Base-by-base conservation (phyloP, 2,113 vertebrate genomes). In the Pandion haliaetus region DNA sequence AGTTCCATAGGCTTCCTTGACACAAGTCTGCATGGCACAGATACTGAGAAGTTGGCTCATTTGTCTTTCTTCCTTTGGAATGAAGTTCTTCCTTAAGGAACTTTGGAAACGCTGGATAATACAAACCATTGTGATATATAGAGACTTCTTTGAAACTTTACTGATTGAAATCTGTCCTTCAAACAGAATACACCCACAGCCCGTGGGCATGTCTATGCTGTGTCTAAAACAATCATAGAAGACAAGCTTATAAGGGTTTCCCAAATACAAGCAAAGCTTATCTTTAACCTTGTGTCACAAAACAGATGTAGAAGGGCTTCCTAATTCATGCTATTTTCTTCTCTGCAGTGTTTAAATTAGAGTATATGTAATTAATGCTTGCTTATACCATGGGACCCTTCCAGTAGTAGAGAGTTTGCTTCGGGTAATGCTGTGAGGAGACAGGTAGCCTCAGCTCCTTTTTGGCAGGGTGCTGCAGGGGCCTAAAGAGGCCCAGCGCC, bases 191-290 rank as follows among this genome's bases (percentile, higher is more conserved):
- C 73, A n/a, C 31, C 21, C 44, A n/a, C 17, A 80, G 77, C 34
- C 34, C 0, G 2, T 25, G 65, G 36, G 23, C 57, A 40, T 21
- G 29, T 55, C 24, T 52, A 6, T 67, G 17, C 45, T 0, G 0
- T 16, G 2, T 87, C 63, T 85, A 62, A 93, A 91, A 49, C 38
- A 83, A 45, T 80, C 15, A 7, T 2, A 55, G 62, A 80, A 91
- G 76, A 89, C 17, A 61, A 80, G 25, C 28, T 76, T 21, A 0
- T 50, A 57, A 49, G 55, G 65, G 47, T 49, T 93, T 90, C 28
- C 78, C 63, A 83, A 83, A 78, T 59, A 65, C 9, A 70, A 71
- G 31, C n/a, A 82, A 44, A 86, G 6, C 52, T 69, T 82, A 18
- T 79, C 32, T 93, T 93, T 77, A 76, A 61, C 42, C 29, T 80